phyloP scores from a whole-genome alignment of 1,140 invertebrate species.

The Listronotus bonariensis region DNA sequence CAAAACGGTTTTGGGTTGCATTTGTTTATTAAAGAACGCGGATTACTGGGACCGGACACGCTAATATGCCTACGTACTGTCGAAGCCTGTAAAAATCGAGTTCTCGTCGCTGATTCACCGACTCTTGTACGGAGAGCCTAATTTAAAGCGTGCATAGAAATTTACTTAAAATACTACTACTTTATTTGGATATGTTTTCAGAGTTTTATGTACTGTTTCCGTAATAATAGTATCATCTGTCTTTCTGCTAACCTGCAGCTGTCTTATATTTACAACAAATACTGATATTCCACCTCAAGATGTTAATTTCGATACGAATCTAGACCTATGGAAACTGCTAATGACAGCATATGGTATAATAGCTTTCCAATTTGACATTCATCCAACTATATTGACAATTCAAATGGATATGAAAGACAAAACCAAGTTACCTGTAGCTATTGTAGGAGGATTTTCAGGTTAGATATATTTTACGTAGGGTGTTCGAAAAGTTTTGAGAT shows the following conservation, averaged over 20 bases:
- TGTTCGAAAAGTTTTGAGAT: too few relatives aligned
- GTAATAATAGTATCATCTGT: conserved; percentile 63
- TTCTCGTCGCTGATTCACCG: too few relatives aligned
- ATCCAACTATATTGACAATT: conserved; percentile 76
- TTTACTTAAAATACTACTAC: neutral
- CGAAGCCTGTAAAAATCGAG: too few relatives aligned
- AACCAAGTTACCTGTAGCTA: conserved; percentile 65
- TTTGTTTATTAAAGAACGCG: too few relatives aligned
- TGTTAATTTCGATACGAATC: conserved; percentile 6
- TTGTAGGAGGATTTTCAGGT: conserved; percentile 69
- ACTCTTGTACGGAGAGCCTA: too few relatives aligned
- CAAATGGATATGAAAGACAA: conserved; percentile 79
- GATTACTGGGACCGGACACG: too few relatives aligned
- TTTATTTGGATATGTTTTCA: conserved; percentile 48
- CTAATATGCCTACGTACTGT: too few relatives aligned
- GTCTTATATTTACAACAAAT: conserved; percentile 53
- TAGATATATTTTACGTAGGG: conserved; percentile 41
- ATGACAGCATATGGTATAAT: conserved; percentile 67
- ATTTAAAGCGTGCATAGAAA: too few relatives aligned
- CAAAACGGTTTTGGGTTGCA: too few relatives aligned
- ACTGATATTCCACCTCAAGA: conserved; percentile 4
- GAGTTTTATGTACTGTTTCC: conserved; percentile 64
- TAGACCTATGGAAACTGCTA: conserved; percentile 56
- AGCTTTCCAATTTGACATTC: conserved; percentile 77
- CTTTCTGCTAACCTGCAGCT: conserved; percentile 62